Conservation (phyloP, 2,888 invertebrate species). For the Thecocarcelia acutangulata region DNA sequence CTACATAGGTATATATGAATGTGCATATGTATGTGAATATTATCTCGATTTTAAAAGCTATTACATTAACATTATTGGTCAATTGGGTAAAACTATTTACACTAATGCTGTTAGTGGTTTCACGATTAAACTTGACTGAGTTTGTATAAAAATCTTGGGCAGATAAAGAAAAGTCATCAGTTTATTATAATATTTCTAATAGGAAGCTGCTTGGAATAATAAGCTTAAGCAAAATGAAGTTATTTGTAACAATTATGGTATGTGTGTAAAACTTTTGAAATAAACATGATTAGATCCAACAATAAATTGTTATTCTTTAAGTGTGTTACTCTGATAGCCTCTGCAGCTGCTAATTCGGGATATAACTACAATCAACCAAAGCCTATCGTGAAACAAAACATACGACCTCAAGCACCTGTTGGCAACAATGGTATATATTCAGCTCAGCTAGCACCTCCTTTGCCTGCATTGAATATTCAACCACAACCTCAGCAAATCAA, state of each 20-base stretch:
- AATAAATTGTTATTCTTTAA: constrained; percentile 49
- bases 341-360: constrained; percentile 73
- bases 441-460: constrained; percentile 57
- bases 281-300: background rate
- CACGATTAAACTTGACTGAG: background rate
- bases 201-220: constrained; percentile 24
- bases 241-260: constrained; percentile 72
- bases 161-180: constrained; percentile 17
- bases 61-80: constrained; percentile 52
- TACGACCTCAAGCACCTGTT: constrained; percentile 23
- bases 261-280: constrained; percentile 35
- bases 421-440: constrained; percentile 73
- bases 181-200: constrained; percentile 31
- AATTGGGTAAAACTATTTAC: constrained; percentile 36
- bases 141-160: constrained; percentile 56
- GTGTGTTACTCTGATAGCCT: constrained; percentile 72
- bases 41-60: too few relatives aligned
- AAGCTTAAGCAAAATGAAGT: constrained; percentile 73
- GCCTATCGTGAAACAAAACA: constrained; percentile 6
- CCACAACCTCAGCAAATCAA: constrained; percentile 22
- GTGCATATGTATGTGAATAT: background rate
- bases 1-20: too few relatives aligned
- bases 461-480: constrained; percentile 64
- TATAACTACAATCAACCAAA: constrained; percentile 74
- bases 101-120: constrained; percentile 24